A percentile compares a stretch with the other conserved stretches of the same genome.
Conservation (phyloP, 2,113 vertebrate genomes). For the Petaurus breviceps region DNA sequence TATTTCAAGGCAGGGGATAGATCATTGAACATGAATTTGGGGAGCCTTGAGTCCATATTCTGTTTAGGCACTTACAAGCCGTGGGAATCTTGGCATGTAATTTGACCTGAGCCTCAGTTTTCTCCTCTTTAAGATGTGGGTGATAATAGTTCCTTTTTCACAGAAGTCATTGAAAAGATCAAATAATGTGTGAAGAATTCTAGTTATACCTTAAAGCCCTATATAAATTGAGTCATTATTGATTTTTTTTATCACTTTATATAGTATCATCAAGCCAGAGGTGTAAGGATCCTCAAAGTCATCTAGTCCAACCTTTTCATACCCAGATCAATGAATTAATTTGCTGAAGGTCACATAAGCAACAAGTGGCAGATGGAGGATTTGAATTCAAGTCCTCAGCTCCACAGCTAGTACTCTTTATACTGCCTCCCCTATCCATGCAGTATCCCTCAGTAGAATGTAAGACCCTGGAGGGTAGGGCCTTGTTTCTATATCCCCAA, state of each 20-base stretch:
- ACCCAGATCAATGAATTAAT: not conserved
- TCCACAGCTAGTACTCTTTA: not conserved
- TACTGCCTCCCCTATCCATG: not conserved
- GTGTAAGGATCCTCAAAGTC: not conserved
- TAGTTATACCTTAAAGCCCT: not conserved
- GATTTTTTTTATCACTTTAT: not conserved
- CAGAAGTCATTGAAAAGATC: not conserved
- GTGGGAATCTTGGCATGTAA: not conserved
- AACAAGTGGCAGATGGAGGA: not conserved
- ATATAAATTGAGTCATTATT: not conserved
- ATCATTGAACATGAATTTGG: not conserved
- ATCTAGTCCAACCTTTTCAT: not conserved
- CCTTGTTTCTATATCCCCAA: not conserved
- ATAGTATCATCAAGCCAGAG: not conserved
- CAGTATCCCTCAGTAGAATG: not conserved
- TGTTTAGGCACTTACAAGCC: not conserved
- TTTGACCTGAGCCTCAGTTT: not conserved
- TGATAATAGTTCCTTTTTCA: not conserved
- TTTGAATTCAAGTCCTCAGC: not conserved
- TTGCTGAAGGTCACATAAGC: not conserved
- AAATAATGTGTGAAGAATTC: not conserved
- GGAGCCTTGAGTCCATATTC: constrained; percentile 1
- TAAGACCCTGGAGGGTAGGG: not conserved
- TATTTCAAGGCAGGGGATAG: not conserved
- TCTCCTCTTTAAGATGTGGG: not conserved